Evolutionary conservation across 2,888 invertebrate species (phyloP).

Genomic region (Caenorhabditis auriculariae): DNA sequence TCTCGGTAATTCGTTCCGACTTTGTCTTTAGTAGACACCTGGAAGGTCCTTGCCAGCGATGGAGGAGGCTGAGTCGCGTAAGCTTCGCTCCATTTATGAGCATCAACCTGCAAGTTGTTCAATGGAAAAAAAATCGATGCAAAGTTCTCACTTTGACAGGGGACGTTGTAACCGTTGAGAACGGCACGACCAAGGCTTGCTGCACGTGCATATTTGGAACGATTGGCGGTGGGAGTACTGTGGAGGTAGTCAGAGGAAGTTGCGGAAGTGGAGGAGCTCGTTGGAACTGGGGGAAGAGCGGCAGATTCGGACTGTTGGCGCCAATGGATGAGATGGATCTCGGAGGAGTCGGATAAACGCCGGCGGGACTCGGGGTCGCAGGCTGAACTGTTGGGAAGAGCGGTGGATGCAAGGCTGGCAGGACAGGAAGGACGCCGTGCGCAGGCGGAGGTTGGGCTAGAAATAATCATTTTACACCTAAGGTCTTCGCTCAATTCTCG

Average conservation of each 20-base stretch:
- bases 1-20: constrained; percentile 22
- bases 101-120: constrained; percentile 16
- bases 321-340: constrained; percentile 20
- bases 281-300: constrained; percentile 12
- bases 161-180: constrained; percentile 6
- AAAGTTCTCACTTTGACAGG: neutral
- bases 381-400: too few relatives aligned
- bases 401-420: too few relatives aligned
- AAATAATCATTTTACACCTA: too few relatives aligned
- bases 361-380: too few relatives aligned
- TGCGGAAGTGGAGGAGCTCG: constrained; percentile 5
- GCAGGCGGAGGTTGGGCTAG: too few relatives aligned
- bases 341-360: constrained; percentile 19
- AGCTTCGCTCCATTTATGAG: constrained; percentile 29
- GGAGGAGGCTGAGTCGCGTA: constrained; percentile 23
- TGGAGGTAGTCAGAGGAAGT: constrained; percentile 16
- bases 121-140: neutral
- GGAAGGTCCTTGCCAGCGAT: neutral
- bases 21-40: neutral
- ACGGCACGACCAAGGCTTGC: constrained; percentile 29
- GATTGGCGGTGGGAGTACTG: constrained; percentile 14
- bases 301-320: neutral
- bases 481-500: too few relatives aligned
- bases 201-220: constrained; percentile 27
- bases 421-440: neutral